phyloP scores from a whole-genome alignment of 1,140 invertebrate genomes.

The Eupristina koningsbergeri region DNA sequence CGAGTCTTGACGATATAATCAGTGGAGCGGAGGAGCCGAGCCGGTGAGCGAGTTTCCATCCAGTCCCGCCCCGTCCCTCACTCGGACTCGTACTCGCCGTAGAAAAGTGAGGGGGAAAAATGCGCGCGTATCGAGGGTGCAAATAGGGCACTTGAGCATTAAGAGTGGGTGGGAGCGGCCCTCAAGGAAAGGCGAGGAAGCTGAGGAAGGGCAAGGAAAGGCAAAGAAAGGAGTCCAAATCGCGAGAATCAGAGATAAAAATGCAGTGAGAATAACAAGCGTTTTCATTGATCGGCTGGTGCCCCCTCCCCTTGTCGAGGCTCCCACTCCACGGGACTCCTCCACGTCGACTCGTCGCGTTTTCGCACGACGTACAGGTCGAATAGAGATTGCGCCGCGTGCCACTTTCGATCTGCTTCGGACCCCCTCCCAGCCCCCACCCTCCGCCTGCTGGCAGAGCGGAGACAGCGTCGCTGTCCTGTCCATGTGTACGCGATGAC shows the following conservation, averaged over 20 bases:
- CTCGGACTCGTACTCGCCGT: too few relatives aligned
- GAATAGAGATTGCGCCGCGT: constrained; percentile 42
- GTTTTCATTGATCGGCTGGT: constrained; percentile 37
- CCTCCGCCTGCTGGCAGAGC: neutral
- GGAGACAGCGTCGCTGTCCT: neutral
- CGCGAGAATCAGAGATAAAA: neutral
- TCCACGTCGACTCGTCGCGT: constrained; percentile 23
- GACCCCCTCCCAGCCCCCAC: neutral
- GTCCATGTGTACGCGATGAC: constrained; percentile 20
- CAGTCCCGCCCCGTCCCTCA: too few relatives aligned
- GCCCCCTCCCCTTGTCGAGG: neutral
- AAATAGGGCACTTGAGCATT: too few relatives aligned
- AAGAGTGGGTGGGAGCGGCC: neutral
- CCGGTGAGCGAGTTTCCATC: too few relatives aligned
- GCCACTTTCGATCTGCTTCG: constrained; percentile 35
- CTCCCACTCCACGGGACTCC: neutral
- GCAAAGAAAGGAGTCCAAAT: neutral
- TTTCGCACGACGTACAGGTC: constrained; percentile 11
- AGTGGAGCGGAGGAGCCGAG: too few relatives aligned
- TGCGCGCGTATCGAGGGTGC: too few relatives aligned
- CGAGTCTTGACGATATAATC: too few relatives aligned
- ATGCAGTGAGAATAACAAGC: neutral
- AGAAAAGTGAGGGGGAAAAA: too few relatives aligned
- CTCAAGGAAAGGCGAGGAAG: neutral
- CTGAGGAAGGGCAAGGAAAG: neutral